Conservation (phyloP, 2,113 vertebrate genomes). For the Ciconia stormi region DNA sequence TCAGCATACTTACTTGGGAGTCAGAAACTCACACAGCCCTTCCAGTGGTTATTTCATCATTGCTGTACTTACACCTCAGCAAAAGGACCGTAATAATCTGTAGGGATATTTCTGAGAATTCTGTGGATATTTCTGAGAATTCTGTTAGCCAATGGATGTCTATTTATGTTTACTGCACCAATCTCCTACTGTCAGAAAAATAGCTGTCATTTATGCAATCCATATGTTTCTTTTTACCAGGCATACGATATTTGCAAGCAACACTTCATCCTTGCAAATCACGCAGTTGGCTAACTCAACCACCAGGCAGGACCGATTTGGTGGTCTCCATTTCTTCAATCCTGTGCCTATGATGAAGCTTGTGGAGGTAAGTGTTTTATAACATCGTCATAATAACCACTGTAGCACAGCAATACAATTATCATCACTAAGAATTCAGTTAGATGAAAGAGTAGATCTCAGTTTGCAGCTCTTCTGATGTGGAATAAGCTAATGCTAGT, state of each 20-base stretch:
- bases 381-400: background rate
- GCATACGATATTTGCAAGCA: constrained; percentile 94
- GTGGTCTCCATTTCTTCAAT: constrained; percentile 97
- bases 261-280: constrained; percentile 94
- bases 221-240: constrained; percentile 62
- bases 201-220: background rate
- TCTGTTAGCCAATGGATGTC: background rate
- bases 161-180: background rate
- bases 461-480: background rate
- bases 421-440: background rate
- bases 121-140: background rate
- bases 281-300: constrained; percentile 87
- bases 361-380: constrained; percentile 82
- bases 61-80: background rate
- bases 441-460: background rate
- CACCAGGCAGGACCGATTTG: constrained; percentile 88
- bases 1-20: background rate
- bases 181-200: background rate
- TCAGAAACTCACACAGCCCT: background rate
- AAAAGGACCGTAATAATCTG: background rate
- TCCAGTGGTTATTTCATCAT: background rate
- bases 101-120: background rate
- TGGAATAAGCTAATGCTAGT: background rate
- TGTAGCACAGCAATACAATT: background rate
- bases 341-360: constrained; percentile 97